Evolutionary conservation across 2,113 vertebrate species (phyloP).

Genomic region (Archocentrus centrarchus): DNA sequence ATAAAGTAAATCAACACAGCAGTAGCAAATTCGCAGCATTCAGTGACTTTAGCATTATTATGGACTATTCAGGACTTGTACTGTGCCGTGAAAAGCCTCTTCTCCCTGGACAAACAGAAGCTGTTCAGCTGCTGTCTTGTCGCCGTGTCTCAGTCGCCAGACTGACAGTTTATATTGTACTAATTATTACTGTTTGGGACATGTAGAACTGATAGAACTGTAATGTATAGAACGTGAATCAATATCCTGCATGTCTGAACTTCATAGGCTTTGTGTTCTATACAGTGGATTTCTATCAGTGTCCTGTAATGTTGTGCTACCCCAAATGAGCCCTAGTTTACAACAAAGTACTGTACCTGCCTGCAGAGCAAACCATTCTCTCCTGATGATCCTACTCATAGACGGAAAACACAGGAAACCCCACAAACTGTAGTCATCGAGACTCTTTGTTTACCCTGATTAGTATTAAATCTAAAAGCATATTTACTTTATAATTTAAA

Average conservation of each 20-base stretch:
- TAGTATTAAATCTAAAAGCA: constrained; percentile 49
- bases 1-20: constrained; percentile 16
- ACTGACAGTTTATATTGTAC: constrained; percentile 39
- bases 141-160: constrained; percentile 42
- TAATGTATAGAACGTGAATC: constrained; percentile 76
- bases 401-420: constrained; percentile 3
- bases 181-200: constrained; percentile 63
- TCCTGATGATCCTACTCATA: constrained; percentile 27
- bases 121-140: constrained; percentile 52
- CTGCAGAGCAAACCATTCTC: constrained; percentile 46
- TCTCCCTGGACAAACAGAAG: constrained; percentile 50
- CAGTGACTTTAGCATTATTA: constrained; percentile 41
- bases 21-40: constrained; percentile 62
- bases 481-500: constrained; percentile 54
- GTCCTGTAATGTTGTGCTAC: constrained; percentile 61
- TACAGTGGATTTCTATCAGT: constrained; percentile 76
- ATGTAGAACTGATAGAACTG: constrained; percentile 68
- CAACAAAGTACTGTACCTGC: constrained; percentile 52
- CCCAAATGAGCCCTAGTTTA: constrained; percentile 53
- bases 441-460: constrained; percentile 24
- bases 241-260: constrained; percentile 73
- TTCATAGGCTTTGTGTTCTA: constrained; percentile 70
- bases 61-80: constrained; percentile 55
- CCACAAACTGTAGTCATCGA: constrained; percentile 13
- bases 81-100: constrained; percentile 71